Evolutionary conservation across 2,113 vertebrate genomes (phyloP).

Genomic region (Laticauda laticaudata): DNA sequence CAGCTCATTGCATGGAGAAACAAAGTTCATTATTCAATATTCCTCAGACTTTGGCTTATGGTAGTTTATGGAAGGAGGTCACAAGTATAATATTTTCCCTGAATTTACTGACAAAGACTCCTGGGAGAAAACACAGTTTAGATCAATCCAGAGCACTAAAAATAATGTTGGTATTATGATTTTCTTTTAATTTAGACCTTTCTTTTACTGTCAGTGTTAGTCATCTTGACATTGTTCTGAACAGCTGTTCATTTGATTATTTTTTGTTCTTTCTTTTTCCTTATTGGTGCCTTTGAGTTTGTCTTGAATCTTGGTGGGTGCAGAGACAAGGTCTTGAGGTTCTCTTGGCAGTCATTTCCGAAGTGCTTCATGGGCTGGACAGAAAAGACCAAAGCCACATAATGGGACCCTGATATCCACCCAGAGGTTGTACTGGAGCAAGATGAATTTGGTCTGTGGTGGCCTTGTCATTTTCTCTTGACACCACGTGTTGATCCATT

Average conservation of each 20-base stretch:
- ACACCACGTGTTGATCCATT: constrained; percentile 31
- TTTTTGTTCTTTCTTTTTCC: not conserved
- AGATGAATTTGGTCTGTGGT: constrained; percentile 37
- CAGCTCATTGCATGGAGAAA: not conserved
- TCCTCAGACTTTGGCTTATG: not conserved
- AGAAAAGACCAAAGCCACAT: not conserved
- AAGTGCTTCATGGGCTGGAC: not conserved
- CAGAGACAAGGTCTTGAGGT: not conserved
- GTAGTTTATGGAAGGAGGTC: not conserved
- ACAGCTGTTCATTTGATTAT: not conserved
- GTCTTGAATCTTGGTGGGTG: not conserved
- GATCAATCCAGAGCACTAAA: not conserved
- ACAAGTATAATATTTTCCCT: not conserved
- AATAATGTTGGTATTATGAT: not conserved
- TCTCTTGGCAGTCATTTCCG: not conserved
- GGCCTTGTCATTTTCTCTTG: not conserved
- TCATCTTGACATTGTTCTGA: not conserved
- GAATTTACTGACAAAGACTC: not conserved
- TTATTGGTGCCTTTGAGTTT: not conserved
- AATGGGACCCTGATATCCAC: not conserved
- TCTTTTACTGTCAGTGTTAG: not conserved
- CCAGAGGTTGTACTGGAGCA: constrained; percentile 19
- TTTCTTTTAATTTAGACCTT: constrained; percentile 2
- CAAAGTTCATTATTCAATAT: not conserved
- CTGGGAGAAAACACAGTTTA: not conserved